A percentile compares a stretch with the other conserved stretches of the same genome.
phyloP scores from a whole-genome alignment of 2,888 invertebrate species.

The Lasius fuliginosus region DNA sequence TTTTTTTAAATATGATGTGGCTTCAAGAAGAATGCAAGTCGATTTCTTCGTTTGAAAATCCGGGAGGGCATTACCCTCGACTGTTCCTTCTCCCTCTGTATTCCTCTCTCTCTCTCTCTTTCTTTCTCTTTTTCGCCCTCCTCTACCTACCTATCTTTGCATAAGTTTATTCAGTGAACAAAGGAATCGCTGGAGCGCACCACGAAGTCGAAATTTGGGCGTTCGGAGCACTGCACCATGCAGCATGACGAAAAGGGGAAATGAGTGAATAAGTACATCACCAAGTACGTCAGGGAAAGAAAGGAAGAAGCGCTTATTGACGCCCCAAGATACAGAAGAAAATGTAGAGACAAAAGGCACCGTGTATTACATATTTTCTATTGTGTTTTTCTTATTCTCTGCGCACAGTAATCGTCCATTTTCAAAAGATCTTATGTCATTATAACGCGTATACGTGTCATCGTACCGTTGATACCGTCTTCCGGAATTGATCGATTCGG shows the following conservation, averaged over 20 bases:
- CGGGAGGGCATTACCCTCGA: constrained; percentile 51
- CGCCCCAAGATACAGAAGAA: neutral
- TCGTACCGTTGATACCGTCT: constrained; percentile 72
- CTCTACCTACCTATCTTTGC: constrained; percentile 57
- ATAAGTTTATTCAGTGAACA: constrained; percentile 65
- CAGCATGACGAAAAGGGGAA: constrained; percentile 62
- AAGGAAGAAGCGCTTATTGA: neutral
- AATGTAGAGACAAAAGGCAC: constrained; percentile 36
- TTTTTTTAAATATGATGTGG: neutral
- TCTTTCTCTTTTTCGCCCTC: constrained; percentile 23
- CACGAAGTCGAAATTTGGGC: constrained; percentile 67
- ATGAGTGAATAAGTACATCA: constrained; percentile 29
- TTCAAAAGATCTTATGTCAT: constrained; percentile 78
- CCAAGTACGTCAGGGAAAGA: neutral
- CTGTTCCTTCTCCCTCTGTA: neutral
- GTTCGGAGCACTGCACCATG: constrained; percentile 48
- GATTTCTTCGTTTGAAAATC: constrained; percentile 51
- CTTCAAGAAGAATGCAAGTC: neutral
- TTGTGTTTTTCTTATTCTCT: neutral
- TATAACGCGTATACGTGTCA: constrained; percentile 70
- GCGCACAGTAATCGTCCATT: constrained; percentile 60
- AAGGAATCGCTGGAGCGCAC: constrained; percentile 74
- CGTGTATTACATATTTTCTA: neutral
- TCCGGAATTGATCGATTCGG: constrained; percentile 80
- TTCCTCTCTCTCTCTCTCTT: constrained; percentile 24